A percentile compares a stretch with the other conserved stretches of the same genome.
Evolutionary conservation across 2,888 invertebrate genomes (phyloP).

Genomic region (Leptinotarsa peninsularis): DNA sequence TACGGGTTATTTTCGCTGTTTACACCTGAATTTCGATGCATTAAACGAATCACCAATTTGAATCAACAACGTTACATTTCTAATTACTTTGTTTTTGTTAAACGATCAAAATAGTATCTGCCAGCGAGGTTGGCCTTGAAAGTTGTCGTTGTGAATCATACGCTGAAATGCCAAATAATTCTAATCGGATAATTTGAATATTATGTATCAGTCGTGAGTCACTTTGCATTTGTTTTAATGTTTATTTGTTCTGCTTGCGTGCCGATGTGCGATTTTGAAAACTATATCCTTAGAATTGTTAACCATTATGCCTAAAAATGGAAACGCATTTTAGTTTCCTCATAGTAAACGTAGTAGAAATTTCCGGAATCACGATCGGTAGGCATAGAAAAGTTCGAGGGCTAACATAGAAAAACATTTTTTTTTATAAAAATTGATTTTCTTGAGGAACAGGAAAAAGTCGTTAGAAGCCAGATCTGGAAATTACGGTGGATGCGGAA

Average conservation of each 20-base stretch:
- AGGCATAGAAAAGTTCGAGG: no score
- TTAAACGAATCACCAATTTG: slow-evolving; percentile 16
- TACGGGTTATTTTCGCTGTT: slow-evolving; percentile 12
- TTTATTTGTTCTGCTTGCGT: not conserved
- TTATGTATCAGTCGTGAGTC: slow-evolving; percentile 9
- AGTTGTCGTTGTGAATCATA: slow-evolving; percentile 3
- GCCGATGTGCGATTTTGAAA: not conserved
- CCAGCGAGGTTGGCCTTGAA: not conserved
- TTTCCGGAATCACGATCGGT: not conserved
- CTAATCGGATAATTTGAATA: not conserved
- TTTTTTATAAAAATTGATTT: no score
- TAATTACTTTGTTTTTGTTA: slow-evolving; percentile 16
- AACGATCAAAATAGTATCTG: slow-evolving; percentile 11
- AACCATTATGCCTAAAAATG: not conserved
- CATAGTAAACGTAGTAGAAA: not conserved
- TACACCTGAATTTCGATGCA: slow-evolving; percentile 26
- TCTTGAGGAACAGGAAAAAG: no score
- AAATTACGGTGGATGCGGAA: no score
- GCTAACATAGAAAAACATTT: no score
- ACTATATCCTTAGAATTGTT: not conserved
- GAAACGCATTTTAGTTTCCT: not conserved
- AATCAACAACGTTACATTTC: slow-evolving; percentile 16
- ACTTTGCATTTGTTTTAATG: not conserved
- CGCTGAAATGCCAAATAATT: slow-evolving; percentile 20
- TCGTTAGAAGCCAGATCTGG: no score